Conservation (phyloP, 2,888 invertebrate species). For the Pandemis heparana region DNA sequence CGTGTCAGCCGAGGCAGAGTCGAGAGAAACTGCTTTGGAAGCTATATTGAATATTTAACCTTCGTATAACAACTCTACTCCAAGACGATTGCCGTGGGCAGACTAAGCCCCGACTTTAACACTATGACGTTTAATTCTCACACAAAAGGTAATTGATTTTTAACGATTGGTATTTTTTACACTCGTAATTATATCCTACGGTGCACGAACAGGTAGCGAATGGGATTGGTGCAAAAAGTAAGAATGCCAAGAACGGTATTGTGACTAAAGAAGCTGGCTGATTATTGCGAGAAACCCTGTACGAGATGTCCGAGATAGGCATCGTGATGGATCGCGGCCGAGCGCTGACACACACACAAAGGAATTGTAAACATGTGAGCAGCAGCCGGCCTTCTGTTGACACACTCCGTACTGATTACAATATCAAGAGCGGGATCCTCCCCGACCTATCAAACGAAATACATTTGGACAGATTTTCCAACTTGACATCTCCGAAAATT, state of each 20-base stretch:
- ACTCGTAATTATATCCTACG: constrained; percentile 23
- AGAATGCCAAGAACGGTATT: constrained; percentile 42
- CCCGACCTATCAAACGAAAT: constrained; percentile 47
- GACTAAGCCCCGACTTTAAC: constrained; percentile 28
- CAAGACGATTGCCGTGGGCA: constrained; percentile 26
- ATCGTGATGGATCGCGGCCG: constrained; percentile 62
- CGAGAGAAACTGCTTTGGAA: constrained; percentile 42
- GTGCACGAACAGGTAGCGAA: constrained; percentile 32
- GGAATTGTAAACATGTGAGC: constrained; percentile 60
- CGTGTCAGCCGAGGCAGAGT: constrained; percentile 55
- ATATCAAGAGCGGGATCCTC: constrained; percentile 44
- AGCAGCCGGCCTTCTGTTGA: constrained; percentile 43
- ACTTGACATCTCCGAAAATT: constrained; percentile 71
- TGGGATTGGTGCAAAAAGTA: constrained; percentile 50
- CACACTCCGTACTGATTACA: constrained; percentile 47
- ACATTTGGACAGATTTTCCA: constrained; percentile 49
- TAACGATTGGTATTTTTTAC: constrained; percentile 20
- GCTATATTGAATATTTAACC: constrained; percentile 44
- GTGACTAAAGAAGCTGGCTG: constrained; percentile 48
- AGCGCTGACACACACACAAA: constrained; percentile 58
- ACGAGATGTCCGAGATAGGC: constrained; percentile 58
- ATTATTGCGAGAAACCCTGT: constrained; percentile 62
- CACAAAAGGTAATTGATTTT: constrained; percentile 28
- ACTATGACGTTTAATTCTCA: constrained; percentile 29
- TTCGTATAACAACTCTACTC: constrained; percentile 36